phyloP scores from a whole-genome alignment of 2,797 vertebrate genomes.

The Hypotaenidia okinawae region DNA sequence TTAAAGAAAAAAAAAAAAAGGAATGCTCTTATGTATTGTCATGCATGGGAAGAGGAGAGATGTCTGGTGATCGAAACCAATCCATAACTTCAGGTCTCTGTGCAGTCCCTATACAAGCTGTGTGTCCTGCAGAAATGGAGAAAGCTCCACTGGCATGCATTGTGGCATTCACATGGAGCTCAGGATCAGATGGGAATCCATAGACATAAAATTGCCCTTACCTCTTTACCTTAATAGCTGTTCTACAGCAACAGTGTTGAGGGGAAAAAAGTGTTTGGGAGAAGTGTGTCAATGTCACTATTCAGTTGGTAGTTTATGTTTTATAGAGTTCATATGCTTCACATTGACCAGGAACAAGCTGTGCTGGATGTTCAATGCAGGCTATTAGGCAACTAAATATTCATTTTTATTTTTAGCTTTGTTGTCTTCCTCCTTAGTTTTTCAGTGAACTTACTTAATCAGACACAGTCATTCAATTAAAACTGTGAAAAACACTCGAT shows the following conservation, averaged over 20 bases:
- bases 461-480: neutral
- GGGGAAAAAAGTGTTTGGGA: neutral
- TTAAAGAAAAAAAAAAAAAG: no score
- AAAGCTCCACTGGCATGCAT: neutral
- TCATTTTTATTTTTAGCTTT: neutral
- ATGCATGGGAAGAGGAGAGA: neutral
- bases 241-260: neutral
- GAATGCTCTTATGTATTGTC: neutral
- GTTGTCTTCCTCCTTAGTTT: neutral
- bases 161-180: neutral
- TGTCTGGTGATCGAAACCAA: neutral
- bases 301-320: neutral
- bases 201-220: neutral
- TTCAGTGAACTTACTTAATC: neutral
- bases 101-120: neutral
- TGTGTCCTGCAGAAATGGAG: neutral
- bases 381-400: neutral
- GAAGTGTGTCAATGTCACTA: neutral
- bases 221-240: neutral
- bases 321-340: neutral
- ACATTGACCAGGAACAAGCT: neutral
- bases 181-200: neutral
- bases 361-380: neutral
- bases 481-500: neutral
- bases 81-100: neutral